A percentile compares a stretch with the other conserved stretches of the same genome.
phyloP scores from a whole-genome alignment of 2,797 vertebrate species.

The Muraenolepis orangiensis region DNA sequence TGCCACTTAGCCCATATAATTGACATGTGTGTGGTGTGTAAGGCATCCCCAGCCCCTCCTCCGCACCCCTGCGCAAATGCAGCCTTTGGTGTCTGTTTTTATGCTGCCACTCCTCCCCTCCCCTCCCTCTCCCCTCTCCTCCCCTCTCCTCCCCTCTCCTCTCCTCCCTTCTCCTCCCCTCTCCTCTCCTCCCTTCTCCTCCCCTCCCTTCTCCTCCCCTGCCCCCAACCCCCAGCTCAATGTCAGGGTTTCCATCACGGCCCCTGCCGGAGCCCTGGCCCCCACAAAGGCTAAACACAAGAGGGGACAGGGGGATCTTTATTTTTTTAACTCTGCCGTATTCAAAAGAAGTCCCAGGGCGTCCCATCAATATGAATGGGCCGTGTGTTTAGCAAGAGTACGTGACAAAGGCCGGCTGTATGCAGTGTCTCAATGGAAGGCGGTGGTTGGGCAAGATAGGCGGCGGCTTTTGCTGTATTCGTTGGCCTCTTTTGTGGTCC shows the following conservation, averaged over 20 bases:
- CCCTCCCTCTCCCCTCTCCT: too few relatives aligned
- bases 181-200: background rate
- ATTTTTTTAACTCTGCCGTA: slow-evolving; percentile 17
- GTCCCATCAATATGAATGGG: slow-evolving; percentile 34
- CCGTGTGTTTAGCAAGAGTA: slow-evolving; percentile 30
- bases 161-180: too few relatives aligned
- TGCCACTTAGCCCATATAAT: slow-evolving; percentile 50
- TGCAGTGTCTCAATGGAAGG: background rate
- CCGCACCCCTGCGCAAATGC: slow-evolving; percentile 16
- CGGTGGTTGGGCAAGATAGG: slow-evolving; percentile 1
- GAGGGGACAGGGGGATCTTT: slow-evolving; percentile 16
- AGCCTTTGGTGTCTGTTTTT: slow-evolving; percentile 41
- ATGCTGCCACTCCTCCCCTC: background rate
- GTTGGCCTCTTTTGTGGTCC: background rate
- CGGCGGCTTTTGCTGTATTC: background rate
- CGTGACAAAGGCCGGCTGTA: slow-evolving; percentile 23
- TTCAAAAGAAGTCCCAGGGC: slow-evolving; percentile 28
- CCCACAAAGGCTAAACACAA: background rate
- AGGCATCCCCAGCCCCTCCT: background rate
- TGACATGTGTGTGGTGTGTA: slow-evolving; percentile 57
- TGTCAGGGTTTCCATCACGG: slow-evolving; percentile 27
- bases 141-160: too few relatives aligned
- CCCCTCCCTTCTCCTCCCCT: background rate
- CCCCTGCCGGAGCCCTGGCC: slow-evolving; percentile 29
- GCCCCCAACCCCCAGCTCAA: slow-evolving; percentile 24